Percentiles rank a stretch among this genome's conserved stretches.
phyloP scores from a whole-genome alignment of 2,888 invertebrate genomes.

The Chesias legatella region DNA sequence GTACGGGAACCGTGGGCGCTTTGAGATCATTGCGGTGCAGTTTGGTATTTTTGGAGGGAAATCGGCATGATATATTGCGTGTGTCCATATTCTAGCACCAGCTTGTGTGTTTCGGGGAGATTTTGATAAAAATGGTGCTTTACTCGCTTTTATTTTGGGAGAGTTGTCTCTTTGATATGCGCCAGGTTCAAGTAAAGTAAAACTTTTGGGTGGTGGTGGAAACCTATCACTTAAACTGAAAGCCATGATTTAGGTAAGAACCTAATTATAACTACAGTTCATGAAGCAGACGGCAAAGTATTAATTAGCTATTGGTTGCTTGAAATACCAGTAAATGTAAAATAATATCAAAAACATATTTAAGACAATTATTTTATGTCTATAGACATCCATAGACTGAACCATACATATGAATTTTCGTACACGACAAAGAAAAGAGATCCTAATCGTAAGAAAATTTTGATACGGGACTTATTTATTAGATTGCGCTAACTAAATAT shows the following conservation, averaged over 20 bases:
- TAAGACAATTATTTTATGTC: too few relatives aligned
- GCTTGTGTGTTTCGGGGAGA: slow-evolving; percentile 38
- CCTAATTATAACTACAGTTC: too few relatives aligned
- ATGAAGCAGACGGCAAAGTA: background rate
- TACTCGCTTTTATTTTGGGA: slow-evolving; percentile 31
- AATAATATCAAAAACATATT: too few relatives aligned
- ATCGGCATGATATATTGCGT: slow-evolving; percentile 44
- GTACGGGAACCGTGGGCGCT: slow-evolving; percentile 57
- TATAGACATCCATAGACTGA: too few relatives aligned
- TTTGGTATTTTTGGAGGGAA: slow-evolving; percentile 45
- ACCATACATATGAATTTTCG: too few relatives aligned
- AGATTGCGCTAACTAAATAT: too few relatives aligned
- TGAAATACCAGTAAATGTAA: too few relatives aligned
- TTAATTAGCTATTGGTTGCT: too few relatives aligned
- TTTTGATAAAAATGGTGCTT: slow-evolving; percentile 54
- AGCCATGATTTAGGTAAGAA: slow-evolving; percentile 41
- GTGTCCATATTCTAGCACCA: slow-evolving; percentile 47
- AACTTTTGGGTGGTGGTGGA: slow-evolving; percentile 37
- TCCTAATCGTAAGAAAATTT: too few relatives aligned
- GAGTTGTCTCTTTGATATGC: slow-evolving; percentile 44
- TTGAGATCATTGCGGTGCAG: slow-evolving; percentile 51
- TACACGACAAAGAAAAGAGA: too few relatives aligned
- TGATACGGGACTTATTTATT: too few relatives aligned
- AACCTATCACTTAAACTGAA: slow-evolving; percentile 50
- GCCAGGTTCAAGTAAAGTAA: slow-evolving; percentile 55